These are phyloP conservation scores for Venustaconcha ellipsiformis DNA, from an alignment of 1,140 invertebrate species.

Conservation along the genomic window DNA sequence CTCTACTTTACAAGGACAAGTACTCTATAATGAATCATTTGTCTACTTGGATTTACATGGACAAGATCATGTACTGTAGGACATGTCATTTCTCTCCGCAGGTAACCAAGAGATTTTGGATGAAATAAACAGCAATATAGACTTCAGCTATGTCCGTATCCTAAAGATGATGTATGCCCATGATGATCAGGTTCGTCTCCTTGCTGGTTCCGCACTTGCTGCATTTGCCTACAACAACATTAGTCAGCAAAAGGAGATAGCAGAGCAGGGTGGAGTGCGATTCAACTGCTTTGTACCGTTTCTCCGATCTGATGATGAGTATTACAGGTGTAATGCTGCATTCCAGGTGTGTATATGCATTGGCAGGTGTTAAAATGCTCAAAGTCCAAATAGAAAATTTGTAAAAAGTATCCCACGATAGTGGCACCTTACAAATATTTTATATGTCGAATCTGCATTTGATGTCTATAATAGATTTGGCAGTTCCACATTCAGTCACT, in stretches of 20 bases:
- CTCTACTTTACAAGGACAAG: too few species aligned
- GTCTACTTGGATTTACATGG: background rate
- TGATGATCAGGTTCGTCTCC: conserved; percentile 56
- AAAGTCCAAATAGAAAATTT: too few species aligned
- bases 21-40: background rate
- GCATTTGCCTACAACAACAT: conserved; percentile 67
- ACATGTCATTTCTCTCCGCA: conserved; percentile 27
- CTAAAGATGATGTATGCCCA: conserved; percentile 62
- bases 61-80: background rate
- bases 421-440: too few species aligned
- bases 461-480: too few species aligned
- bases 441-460: too few species aligned
- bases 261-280: conserved; percentile 62
- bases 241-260: conserved; percentile 63
- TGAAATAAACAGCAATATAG: conserved; percentile 56
- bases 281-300: conserved; percentile 66
- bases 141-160: conserved; percentile 66
- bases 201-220: conserved; percentile 63
- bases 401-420: too few species aligned
- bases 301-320: conserved; percentile 62
- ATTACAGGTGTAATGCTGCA: conserved; percentile 60
- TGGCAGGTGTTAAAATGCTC: too few species aligned
- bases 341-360: conserved; percentile 58
- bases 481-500: background rate
- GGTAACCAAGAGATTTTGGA: conserved; percentile 60